Evolutionary conservation across 2,888 invertebrate genomes (phyloP), one percentile per base, ranked within the genome.

Genomic region (Drosophila atripex): DNA sequence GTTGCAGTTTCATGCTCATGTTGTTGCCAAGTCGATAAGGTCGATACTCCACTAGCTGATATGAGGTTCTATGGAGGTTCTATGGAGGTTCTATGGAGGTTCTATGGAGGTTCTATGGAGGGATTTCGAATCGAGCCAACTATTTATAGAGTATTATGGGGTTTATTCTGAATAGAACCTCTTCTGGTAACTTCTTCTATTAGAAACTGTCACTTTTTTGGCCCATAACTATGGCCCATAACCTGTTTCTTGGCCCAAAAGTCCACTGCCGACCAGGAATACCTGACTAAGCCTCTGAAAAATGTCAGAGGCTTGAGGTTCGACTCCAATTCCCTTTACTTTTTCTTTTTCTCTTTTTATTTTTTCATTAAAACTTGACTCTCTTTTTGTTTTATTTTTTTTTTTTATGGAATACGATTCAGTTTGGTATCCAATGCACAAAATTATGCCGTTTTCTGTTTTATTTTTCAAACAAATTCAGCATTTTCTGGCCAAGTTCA

Each of bases 11-110:
- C 49, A 70, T 74, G 76, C 70, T 70, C 65, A 72, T 75, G 73
- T 75, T 80, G 86, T 86, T 86, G 80, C 86, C 86, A 73, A 73
- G 80, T 79, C 83, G 86, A 86, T 86, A 84, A 80, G 76, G 50
- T 14, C 46, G 14, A 3, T n/a, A 18, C 14, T 45, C 45, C 35
- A 63, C 64, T 47, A 64, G 54, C 65, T 66, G 68, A 66, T 66
- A 68, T 45, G 59, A 35, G 9, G 28, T 23, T 23, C 21, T 4
- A 23, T 23, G 21, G 21, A 23, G 21, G 21, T 21, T 21, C 21
- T 4, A 21, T 21, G 21, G 32, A 45, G 16, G 21, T 21, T 21
- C 21, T 4, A 21, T 21, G 21, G 21, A 21, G 21, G 21, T 21
- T 21, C 21, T 4, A 21, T 21, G 21, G 21, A 21, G 21, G 21